Base-by-base conservation (phyloP, 2,888 invertebrate species). In the Watsonalla cultraria region DNA sequence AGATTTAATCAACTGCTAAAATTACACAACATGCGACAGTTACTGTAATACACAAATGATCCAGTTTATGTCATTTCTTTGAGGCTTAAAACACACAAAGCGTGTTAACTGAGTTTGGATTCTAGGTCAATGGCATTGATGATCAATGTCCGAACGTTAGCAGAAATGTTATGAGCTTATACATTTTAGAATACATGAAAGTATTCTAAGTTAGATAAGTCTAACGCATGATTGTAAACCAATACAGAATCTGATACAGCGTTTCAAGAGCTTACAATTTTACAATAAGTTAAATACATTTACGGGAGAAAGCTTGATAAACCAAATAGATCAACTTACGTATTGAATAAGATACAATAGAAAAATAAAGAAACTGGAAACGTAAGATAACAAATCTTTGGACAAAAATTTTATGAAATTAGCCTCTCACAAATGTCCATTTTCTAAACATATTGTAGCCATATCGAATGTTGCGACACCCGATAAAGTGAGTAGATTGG, bases 401-500 rank as follows among this genome's bases (percentile, higher is more conserved):
- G 51, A 52, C 55, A 61, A 57, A 62, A 61, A 52, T 53, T 58
- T 74, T 76, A 81, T 78, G 80, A 74, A 78, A 73, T 74, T 66
- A 70, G 72, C 81, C 84, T 78, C 79, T 84, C 79, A 78, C 83
- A 80, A 68, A 71, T 70, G 74, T 74, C 65, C 69, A 79, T 84
- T 84, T 84, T 85, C 80, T 72, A 70, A 79, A 80, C 76, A 84
- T 80, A 82, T 76, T 80, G 75, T 76, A 77, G 68, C 74, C 72
- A 75, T 85, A 85, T 84, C 72, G 73, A 70, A 61, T 67, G 76
- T 89, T 86, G 86, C 86, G 80, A 82, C 82, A 90, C 70, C 64
- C 74, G 78, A 84, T 86, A 82, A 80, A 84, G 79, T 75, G 82
- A 84, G 75, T 74, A 86, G 86, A 88, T 90, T 88, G 86, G 80